Evolutionary conservation across 2,113 vertebrate genomes (phyloP).

Genomic region (Phyllopteryx taeniolatus): DNA sequence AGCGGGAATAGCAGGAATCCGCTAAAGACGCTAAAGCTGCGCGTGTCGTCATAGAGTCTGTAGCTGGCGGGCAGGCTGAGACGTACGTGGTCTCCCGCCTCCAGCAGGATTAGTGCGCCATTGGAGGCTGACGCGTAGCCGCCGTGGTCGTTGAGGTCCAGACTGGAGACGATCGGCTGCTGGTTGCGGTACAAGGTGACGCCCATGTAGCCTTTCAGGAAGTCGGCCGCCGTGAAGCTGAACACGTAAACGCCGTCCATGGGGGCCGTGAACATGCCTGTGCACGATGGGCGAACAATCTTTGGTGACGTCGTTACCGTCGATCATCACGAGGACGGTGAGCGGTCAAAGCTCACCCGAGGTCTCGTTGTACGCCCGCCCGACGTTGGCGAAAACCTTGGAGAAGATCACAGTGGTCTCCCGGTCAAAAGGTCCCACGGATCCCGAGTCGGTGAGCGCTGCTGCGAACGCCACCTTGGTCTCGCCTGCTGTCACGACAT

Average conservation of each 20-base stretch:
- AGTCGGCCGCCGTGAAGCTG: conserved; percentile 61
- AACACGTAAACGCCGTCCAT: conserved; percentile 61
- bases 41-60: conserved; percentile 62
- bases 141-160: conserved; percentile 62
- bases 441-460: conserved; percentile 52
- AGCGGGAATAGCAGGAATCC: conserved; percentile 60
- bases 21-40: conserved; percentile 61
- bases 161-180: conserved; percentile 45
- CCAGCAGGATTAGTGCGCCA: conserved; percentile 39
- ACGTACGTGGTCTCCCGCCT: conserved; percentile 32
- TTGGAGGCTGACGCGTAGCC: conserved; percentile 47
- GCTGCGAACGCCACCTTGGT: conserved; percentile 60
- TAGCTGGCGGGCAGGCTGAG: conserved; percentile 61
- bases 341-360: conserved; percentile 29
- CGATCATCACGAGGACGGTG: not conserved
- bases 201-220: conserved; percentile 66
- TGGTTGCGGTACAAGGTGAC: conserved; percentile 57
- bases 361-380: conserved; percentile 48
- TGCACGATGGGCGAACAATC: not conserved
- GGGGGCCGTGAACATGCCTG: conserved; percentile 61
- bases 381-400: conserved; percentile 52
- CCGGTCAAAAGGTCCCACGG: conserved; percentile 55
- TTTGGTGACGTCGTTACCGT: not conserved
- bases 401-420: conserved; percentile 59
- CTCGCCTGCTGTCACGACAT: conserved; percentile 13